A percentile compares a stretch with the other conserved stretches of the same genome.
These are phyloP conservation scores for Aspidoscelis tigris DNA, from an alignment of 2,113 vertebrate genomes.

Conservation along the genomic window DNA sequence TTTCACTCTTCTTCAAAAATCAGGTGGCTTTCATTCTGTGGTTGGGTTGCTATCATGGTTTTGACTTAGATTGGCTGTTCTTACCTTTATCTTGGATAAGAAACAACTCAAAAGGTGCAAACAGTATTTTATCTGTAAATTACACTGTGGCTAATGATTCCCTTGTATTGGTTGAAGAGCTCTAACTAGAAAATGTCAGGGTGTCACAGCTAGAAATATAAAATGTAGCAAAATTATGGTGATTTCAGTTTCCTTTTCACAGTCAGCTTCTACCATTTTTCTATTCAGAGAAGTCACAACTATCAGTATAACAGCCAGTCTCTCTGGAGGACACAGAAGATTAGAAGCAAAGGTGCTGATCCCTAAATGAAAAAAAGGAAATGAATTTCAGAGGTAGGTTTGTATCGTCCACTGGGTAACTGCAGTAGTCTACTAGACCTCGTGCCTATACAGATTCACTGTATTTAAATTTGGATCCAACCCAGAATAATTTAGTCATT, in stretches of 20 bases:
- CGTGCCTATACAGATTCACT: background rate
- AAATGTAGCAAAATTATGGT: conserved; percentile 3
- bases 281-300: background rate
- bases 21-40: conserved; percentile 47
- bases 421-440: background rate
- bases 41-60: conserved; percentile 46
- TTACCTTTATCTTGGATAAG: conserved; percentile 23
- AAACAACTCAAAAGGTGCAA: conserved; percentile 52
- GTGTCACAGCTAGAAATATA: conserved; percentile 36
- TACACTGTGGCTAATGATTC: conserved; percentile 57
- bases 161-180: conserved; percentile 43
- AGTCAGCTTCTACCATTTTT: conserved; percentile 33
- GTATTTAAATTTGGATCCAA: background rate
- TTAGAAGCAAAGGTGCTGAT: background rate
- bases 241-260: conserved; percentile 33
- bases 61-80: conserved; percentile 40
- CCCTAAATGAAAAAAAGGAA: background rate
- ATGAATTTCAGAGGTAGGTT: background rate
- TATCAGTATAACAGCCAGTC: background rate
- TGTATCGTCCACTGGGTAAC: background rate
- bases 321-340: background rate
- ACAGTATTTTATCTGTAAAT: conserved; percentile 50
- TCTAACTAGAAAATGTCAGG: conserved; percentile 51
- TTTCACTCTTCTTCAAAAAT: conserved; percentile 35
- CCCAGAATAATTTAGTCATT: background rate